phyloP scores from a whole-genome alignment of 2,888 invertebrate species.

The Enoplolaimus lenunculus region DNA sequence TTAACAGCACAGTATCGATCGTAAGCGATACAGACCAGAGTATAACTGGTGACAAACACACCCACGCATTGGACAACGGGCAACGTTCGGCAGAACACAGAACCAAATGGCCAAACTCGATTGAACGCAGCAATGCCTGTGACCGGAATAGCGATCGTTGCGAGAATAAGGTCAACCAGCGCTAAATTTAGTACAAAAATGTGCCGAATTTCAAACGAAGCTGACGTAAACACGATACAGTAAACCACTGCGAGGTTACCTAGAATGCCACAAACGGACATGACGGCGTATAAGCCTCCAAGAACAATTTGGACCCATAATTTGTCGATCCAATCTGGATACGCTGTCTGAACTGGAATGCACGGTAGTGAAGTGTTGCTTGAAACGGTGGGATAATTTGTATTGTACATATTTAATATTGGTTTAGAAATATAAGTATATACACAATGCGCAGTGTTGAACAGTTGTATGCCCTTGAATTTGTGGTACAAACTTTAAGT shows the following conservation, averaged over 20 bases:
- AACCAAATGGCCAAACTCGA: constrained; percentile 3
- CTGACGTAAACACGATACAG: constrained; percentile 2
- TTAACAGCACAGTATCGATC: neutral
- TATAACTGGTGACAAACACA: constrained; percentile 13
- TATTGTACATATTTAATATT: too few species aligned
- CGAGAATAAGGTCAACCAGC: constrained; percentile 1
- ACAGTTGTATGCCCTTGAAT: too few species aligned
- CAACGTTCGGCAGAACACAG: neutral
- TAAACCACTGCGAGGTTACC: constrained; percentile 8
- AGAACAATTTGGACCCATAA: neutral
- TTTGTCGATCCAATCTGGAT: constrained; percentile 7
- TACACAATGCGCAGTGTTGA: too few species aligned
- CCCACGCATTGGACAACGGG: constrained; percentile 6
- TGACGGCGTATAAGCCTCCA: neutral
- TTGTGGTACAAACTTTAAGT: too few species aligned
- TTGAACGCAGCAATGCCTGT: neutral
- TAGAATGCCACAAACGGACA: neutral
- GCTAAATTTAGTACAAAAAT: constrained; percentile 11
- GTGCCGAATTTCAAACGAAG: constrained; percentile 5
- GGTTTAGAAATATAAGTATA: too few species aligned
- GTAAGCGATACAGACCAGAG: constrained; percentile 4
- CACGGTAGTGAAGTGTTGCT: neutral
- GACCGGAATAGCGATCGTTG: constrained; percentile 2
- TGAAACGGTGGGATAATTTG: too few species aligned
- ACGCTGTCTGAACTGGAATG: neutral